Evolutionary conservation across 53 echinoderm and acorn worm species (phyloP).

Genomic region (Apostichopus leukothele): DNA sequence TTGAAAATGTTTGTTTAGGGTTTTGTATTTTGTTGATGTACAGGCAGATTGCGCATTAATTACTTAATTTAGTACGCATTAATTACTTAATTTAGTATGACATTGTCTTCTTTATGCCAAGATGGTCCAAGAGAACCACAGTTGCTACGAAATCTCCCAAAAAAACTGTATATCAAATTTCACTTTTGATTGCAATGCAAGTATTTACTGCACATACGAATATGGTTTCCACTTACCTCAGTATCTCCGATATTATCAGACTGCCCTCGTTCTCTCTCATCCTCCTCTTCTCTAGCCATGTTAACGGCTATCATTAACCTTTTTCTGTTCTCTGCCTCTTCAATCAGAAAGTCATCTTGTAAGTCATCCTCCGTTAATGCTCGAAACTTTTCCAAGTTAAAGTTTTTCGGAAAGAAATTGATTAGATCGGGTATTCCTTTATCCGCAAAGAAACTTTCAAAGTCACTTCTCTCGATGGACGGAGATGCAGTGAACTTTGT

Average conservation of each 20-base stretch:
- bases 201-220: too few relatives aligned
- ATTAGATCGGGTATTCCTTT: slow-evolving; percentile 63
- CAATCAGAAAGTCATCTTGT: slow-evolving; percentile 73
- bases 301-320: slow-evolving; percentile 78
- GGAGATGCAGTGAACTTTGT: slow-evolving; percentile 42
- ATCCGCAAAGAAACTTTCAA: slow-evolving; percentile 70
- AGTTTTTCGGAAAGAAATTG: slow-evolving; percentile 70
- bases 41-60: too few relatives aligned
- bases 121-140: too few relatives aligned
- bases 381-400: slow-evolving; percentile 88
- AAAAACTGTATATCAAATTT: too few relatives aligned
- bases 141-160: too few relatives aligned
- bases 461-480: slow-evolving; percentile 48
- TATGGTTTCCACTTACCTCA: not conserved
- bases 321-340: slow-evolving; percentile 53
- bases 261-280: slow-evolving; percentile 70
- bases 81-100: too few relatives aligned
- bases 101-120: too few relatives aligned
- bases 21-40: too few relatives aligned
- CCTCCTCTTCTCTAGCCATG: slow-evolving; percentile 77
- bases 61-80: too few relatives aligned
- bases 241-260: slow-evolving; percentile 42
- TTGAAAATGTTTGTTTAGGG: too few relatives aligned
- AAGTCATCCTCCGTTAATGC: slow-evolving; percentile 95
- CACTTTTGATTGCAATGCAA: too few relatives aligned